phyloP scores from a whole-genome alignment of 2,113 vertebrate species.

The Trogon surrucura region DNA sequence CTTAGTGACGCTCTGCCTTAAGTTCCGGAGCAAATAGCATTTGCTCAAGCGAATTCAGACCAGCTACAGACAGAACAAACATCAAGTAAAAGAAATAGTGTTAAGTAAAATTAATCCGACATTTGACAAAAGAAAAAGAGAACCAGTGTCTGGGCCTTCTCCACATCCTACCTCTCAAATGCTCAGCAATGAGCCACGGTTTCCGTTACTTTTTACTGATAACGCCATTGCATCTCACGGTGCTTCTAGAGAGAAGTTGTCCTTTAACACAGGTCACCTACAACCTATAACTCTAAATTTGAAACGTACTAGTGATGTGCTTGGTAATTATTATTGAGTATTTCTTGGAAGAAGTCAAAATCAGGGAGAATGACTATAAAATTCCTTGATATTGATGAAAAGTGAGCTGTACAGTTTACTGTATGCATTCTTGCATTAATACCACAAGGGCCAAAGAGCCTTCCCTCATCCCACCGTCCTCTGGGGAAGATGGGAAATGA shows the following conservation, averaged over 20 bases:
- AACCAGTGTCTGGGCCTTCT: neutral
- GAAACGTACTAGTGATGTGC: neutral
- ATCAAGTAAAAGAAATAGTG: neutral
- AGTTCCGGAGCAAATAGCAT: neutral
- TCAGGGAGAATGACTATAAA: neutral
- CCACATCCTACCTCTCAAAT: neutral
- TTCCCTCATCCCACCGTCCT: neutral
- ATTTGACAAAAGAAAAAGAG: neutral
- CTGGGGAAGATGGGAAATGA: neutral
- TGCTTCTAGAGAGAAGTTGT: neutral
- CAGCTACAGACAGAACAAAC: neutral
- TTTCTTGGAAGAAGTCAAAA: neutral
- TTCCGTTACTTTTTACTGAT: neutral
- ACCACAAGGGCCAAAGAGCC: neutral
- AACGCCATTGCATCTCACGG: neutral
- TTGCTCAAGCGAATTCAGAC: neutral
- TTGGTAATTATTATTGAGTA: neutral
- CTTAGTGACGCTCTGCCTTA: neutral
- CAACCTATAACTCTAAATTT: neutral
- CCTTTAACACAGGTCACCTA: neutral
- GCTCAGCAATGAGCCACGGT: neutral
- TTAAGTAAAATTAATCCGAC: neutral
- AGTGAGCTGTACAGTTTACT: neutral
- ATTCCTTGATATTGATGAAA: neutral
- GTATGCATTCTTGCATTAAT: neutral